Percentiles rank a stretch among this genome's conserved stretches.
These are phyloP conservation scores for Arenicola marina DNA, from an alignment of 2,888 invertebrate genomes.

Conservation along the genomic window DNA sequence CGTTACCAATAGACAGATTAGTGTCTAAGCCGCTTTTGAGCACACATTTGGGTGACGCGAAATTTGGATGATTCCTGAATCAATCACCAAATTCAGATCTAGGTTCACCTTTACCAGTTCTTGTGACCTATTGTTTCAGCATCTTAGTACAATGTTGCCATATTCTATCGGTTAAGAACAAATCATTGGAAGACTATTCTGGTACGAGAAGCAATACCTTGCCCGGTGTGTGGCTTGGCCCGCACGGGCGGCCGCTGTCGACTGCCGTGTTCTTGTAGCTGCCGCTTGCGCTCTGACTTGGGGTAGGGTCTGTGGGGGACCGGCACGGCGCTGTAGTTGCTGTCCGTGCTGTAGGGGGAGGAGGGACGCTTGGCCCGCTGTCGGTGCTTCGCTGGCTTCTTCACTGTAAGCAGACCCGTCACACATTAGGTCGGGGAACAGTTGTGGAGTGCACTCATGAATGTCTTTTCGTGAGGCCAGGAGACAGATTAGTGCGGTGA, in stretches of 20 bases:
- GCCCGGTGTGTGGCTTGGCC: not conserved
- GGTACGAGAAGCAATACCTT: slow-evolving; percentile 1
- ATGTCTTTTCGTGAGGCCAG: too few species aligned
- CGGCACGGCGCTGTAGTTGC: slow-evolving; percentile 58
- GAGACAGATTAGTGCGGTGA: too few species aligned
- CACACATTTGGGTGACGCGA: too few species aligned
- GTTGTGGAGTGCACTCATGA: too few species aligned
- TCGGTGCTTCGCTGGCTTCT: slow-evolving; percentile 27
- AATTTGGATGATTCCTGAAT: too few species aligned
- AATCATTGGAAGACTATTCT: not conserved
- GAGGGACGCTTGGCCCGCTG: slow-evolving; percentile 46
- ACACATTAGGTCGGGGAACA: too few species aligned
- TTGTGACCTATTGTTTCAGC: too few species aligned
- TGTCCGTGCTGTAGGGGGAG: slow-evolving; percentile 62
- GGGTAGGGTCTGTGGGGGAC: slow-evolving; percentile 55
- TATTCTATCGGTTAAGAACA: not conserved
- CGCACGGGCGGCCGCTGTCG: slow-evolving; percentile 1
- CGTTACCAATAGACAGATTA: not conserved
- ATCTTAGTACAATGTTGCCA: too few species aligned
- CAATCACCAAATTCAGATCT: too few species aligned
- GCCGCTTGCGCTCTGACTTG: slow-evolving; percentile 57
- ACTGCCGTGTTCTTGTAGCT: slow-evolving; percentile 40
- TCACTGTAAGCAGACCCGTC: too few species aligned
- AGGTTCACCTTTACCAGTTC: too few species aligned
- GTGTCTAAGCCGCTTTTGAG: too few species aligned